phyloP scores from a whole-genome alignment of 2,797 vertebrate genomes.

The Podarcis lilfordi region DNA sequence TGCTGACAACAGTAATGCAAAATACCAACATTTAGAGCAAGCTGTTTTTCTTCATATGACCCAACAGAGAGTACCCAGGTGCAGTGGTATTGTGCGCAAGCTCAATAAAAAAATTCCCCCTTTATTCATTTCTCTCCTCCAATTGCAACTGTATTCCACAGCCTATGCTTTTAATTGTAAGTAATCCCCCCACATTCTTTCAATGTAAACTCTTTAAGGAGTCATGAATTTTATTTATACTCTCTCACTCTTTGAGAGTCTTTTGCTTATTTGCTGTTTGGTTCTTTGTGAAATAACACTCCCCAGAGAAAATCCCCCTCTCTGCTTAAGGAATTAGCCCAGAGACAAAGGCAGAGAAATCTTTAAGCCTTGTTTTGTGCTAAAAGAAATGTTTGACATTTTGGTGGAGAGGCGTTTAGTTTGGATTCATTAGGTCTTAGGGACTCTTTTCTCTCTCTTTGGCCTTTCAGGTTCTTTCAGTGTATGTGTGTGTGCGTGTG shows the following conservation, averaged over 20 bases:
- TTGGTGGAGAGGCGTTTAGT: constrained; percentile 93
- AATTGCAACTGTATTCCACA: constrained; percentile 80
- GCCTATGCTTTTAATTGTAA: constrained; percentile 82
- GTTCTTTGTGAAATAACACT: constrained; percentile 88
- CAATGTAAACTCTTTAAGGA: constrained; percentile 87
- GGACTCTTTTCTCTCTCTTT: constrained; percentile 82
- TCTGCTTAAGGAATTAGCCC: constrained; percentile 95
- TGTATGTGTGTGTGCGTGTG: constrained; percentile 53
- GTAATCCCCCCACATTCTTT: constrained; percentile 85
- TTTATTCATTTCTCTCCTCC: constrained; percentile 72
- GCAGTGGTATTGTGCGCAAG: constrained; percentile 68
- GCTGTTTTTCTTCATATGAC: constrained; percentile 62
- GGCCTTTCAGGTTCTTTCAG: constrained; percentile 87
- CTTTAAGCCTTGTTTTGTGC: constrained; percentile 92
- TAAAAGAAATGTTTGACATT: constrained; percentile 95
- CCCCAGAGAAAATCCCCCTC: constrained; percentile 86
- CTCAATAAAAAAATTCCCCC: constrained; percentile 67
- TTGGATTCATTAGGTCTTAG: constrained; percentile 98
- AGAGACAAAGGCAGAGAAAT: constrained; percentile 93
- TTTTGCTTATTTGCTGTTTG: constrained; percentile 89
- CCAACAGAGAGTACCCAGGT: constrained; percentile 73
- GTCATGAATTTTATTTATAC: constrained; percentile 90
- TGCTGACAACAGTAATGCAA: constrained; percentile 13
- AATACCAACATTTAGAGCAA: constrained; percentile 54
- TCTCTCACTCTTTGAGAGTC: constrained; percentile 85